A percentile compares a stretch with the other conserved stretches of the same genome.
Evolutionary conservation across 30 jellyfish, hydroid and myxozoan species (phyloP).

Genomic region (Aurelia sp.): DNA sequence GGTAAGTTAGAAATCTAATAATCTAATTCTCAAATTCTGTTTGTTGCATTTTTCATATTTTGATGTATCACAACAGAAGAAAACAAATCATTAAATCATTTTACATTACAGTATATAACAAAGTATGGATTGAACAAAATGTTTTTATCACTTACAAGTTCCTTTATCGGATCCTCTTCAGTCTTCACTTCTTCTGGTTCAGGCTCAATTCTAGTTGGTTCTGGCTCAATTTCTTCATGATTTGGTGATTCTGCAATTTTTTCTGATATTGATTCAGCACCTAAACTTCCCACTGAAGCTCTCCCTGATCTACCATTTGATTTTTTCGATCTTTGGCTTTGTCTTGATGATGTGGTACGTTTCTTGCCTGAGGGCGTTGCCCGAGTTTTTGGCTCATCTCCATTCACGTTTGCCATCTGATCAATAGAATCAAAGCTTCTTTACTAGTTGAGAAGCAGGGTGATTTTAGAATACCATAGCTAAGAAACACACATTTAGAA

Average conservation of each 20-base stretch:
- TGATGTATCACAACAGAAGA: too few species aligned
- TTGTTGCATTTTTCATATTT: too few species aligned
- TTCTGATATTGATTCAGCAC: neutral
- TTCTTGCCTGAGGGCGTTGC: neutral
- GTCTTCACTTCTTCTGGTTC: neutral
- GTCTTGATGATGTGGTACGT: neutral
- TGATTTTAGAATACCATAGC: too few species aligned
- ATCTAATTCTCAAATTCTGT: too few species aligned
- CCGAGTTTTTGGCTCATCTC: neutral
- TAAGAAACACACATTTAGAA: too few species aligned
- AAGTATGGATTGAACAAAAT: neutral
- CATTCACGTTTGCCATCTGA: neutral
- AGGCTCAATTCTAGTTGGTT: neutral
- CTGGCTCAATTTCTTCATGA: neutral
- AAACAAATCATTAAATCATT: too few species aligned
- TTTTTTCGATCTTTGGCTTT: neutral
- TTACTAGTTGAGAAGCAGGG: too few species aligned
- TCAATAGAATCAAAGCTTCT: neutral
- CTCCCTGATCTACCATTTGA: neutral
- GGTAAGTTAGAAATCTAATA: too few species aligned
- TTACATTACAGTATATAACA: neutral
- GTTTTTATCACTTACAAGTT: neutral
- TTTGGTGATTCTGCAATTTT: neutral
- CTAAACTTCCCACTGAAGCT: neutral
- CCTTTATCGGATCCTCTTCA: neutral